Percentiles rank a stretch among this genome's conserved stretches.
Conservation (phyloP, 92 coral and sea anemone genomes). For the Heteractis magnifica region DNA sequence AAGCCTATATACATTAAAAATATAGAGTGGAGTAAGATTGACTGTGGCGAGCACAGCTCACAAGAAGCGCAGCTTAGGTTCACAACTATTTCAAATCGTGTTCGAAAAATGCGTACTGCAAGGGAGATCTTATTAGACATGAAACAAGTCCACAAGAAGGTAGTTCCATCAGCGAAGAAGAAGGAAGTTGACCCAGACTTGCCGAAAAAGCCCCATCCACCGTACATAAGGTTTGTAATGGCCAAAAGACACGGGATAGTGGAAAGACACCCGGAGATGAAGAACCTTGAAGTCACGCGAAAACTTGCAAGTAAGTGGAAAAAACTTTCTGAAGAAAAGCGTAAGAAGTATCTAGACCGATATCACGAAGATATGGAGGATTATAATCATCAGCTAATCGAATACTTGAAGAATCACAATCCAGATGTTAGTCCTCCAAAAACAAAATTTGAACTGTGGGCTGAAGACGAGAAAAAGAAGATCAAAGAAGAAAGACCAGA, state of each 20-base stretch:
- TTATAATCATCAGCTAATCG: slow-evolving; percentile 37
- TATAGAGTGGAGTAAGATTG: slow-evolving; percentile 44
- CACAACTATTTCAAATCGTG: slow-evolving; percentile 28
- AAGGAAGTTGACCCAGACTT: slow-evolving; percentile 31
- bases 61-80: slow-evolving; percentile 44
- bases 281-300: slow-evolving; percentile 10
- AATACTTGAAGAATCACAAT: slow-evolving; percentile 33
- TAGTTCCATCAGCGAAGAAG: slow-evolving; percentile 3
- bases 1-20: slow-evolving; percentile 38
- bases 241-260: slow-evolving; percentile 29
- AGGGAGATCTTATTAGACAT: slow-evolving; percentile 58
- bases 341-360: slow-evolving; percentile 38
- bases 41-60: slow-evolving; percentile 31
- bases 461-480: slow-evolving; percentile 19
- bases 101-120: slow-evolving; percentile 56
- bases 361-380: slow-evolving; percentile 39
- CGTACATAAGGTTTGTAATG: slow-evolving; percentile 36
- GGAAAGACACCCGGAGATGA: slow-evolving; percentile 44
- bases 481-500: slow-evolving; percentile 43
- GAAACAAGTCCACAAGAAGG: slow-evolving; percentile 2
- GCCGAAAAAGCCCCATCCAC: slow-evolving; percentile 45
- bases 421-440: slow-evolving; percentile 54
- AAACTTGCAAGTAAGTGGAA: slow-evolving; percentile 58
- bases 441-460: slow-evolving; percentile 65
- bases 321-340: slow-evolving; percentile 56